Conservation (phyloP, 2,113 vertebrate species). For the Junco hyemalis region DNA sequence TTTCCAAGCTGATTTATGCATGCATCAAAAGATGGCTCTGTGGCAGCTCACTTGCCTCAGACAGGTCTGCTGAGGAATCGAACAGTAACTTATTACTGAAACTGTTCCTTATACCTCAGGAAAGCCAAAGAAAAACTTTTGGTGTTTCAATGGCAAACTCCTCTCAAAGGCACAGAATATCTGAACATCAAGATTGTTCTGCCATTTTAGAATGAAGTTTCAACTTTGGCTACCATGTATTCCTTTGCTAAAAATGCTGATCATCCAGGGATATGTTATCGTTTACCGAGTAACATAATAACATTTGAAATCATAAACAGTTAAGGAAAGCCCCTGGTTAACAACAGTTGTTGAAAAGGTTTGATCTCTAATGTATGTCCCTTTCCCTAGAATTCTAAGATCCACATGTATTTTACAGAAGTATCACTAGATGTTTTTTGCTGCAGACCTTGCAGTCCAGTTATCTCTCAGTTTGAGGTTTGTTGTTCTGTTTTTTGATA, state of each 20-base stretch:
- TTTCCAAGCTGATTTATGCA: not conserved
- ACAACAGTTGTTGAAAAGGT: not conserved
- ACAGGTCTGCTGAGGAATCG: not conserved
- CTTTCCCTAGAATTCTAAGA: not conserved
- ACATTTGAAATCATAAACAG: slow-evolving; percentile 37
- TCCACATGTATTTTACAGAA: not conserved
- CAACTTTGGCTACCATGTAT: not conserved
- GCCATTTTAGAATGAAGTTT: not conserved
- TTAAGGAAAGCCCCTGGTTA: not conserved
- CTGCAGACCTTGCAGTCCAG: not conserved
- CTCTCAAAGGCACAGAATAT: not conserved
- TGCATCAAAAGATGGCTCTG: not conserved
- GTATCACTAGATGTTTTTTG: not conserved
- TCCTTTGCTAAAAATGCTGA: slow-evolving; percentile 9
- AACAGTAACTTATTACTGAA: not conserved
- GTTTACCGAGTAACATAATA: not conserved
- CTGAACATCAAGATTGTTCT: not conserved
- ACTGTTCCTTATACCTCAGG: not conserved
- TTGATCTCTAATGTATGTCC: not conserved
- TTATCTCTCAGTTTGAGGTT: not conserved
- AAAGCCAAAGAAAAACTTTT: not conserved
- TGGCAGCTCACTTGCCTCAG: not conserved
- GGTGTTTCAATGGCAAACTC: not conserved
- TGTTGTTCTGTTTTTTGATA: not conserved
- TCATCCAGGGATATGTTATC: not conserved